Conservation (phyloP, 2,113 vertebrate species). For the Psittacus erithacus region DNA sequence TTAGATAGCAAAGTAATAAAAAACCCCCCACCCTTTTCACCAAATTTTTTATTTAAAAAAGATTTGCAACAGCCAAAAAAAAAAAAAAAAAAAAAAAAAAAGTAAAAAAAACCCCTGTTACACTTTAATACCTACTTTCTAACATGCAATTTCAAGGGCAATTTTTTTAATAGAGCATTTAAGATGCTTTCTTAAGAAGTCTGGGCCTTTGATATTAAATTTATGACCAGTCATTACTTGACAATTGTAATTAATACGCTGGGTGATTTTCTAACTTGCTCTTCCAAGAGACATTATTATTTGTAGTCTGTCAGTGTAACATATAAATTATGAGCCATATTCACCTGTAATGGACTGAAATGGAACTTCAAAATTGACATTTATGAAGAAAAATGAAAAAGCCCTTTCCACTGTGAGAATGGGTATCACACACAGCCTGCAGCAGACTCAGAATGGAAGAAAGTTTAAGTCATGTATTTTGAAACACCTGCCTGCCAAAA, state of each 20-base stretch:
- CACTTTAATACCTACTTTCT: neutral
- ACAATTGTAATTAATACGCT: conserved; percentile 58
- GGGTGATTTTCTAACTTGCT: conserved; percentile 42
- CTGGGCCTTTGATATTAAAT: conserved; percentile 42
- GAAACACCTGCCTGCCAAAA: conserved; percentile 17
- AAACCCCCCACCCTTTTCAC: neutral
- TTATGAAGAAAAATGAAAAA: conserved; percentile 71
- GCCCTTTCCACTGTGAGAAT: neutral
- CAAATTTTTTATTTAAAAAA: no score
- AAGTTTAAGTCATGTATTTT: neutral
- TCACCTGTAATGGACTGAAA: conserved; percentile 59
- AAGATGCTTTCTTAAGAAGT: conserved; percentile 43
- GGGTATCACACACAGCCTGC: neutral
- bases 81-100: no score
- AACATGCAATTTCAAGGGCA: conserved; percentile 38
- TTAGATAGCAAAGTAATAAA: neutral
- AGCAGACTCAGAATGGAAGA: neutral
- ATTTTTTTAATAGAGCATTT: neutral
- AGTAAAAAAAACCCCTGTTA: neutral
- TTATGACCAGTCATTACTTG: conserved; percentile 48
- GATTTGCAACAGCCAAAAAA: no score
- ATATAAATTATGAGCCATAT: conserved; percentile 51
- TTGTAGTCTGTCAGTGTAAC: conserved; percentile 52
- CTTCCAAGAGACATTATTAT: conserved; percentile 54
- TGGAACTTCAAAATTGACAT: conserved; percentile 66